These are phyloP conservation scores for Caprella mutica DNA, from an alignment of 2,888 invertebrate species.

Conservation along the genomic window DNA sequence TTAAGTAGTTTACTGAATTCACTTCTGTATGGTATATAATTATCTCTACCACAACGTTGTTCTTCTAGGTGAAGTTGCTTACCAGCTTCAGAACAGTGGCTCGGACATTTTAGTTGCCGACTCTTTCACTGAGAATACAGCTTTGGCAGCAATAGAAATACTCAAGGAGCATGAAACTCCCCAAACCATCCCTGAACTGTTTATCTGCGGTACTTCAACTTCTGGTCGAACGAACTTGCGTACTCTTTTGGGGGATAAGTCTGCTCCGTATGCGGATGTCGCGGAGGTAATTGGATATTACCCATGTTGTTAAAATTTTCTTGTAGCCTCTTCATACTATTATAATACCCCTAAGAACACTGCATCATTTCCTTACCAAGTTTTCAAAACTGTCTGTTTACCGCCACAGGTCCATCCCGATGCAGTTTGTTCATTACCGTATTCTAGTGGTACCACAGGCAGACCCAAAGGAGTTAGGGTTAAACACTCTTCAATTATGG, in stretches of 20 bases:
- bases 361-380: too few species aligned
- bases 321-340: too few species aligned
- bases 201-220: conserved; percentile 16
- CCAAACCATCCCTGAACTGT: neutral
- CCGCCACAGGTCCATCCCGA: conserved; percentile 6
- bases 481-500: neutral
- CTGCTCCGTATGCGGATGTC: conserved; percentile 12
- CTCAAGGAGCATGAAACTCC: conserved; percentile 4
- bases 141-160: conserved; percentile 14
- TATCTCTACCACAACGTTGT: too few species aligned
- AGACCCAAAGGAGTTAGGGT: conserved; percentile 17
- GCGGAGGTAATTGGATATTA: too few species aligned
- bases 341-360: too few species aligned
- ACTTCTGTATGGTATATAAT: too few species aligned
- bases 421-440: conserved; percentile 7
- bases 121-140: conserved; percentile 13
- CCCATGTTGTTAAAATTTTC: too few species aligned
- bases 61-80: conserved; percentile 24
- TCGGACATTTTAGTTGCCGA: conserved; percentile 16
- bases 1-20: too few species aligned
- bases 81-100: conserved; percentile 21
- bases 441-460: conserved; percentile 27
- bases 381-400: too few species aligned
- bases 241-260: conserved; percentile 12
- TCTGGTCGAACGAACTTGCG: conserved; percentile 16